A percentile compares a stretch with the other conserved stretches of the same genome.
These are phyloP conservation scores for Acropora tenuis DNA, from an alignment of 64 coral and sea anemone species.

Conservation along the genomic window DNA sequence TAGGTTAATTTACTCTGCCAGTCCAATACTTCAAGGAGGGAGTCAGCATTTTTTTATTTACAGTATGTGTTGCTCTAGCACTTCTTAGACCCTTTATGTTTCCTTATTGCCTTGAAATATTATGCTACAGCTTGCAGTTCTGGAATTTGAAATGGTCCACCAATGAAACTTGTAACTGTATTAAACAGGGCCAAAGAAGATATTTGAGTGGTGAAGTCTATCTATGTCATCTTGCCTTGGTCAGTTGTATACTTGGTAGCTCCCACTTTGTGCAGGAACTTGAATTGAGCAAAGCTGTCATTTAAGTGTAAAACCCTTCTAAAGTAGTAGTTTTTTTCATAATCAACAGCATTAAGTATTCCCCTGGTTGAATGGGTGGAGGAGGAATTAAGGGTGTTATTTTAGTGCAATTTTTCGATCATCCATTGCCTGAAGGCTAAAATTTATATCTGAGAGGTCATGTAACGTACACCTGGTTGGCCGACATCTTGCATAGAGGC, in stretches of 20 bases:
- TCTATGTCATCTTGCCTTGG: slow-evolving; percentile 16
- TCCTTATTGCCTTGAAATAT: too few species aligned
- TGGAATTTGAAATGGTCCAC: too few species aligned
- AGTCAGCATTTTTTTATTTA: too few species aligned
- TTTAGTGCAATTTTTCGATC: slow-evolving; percentile 60
- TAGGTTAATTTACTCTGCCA: too few species aligned
- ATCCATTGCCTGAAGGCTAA: slow-evolving; percentile 48
- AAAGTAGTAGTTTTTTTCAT: slow-evolving; percentile 59
- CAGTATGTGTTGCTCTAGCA: too few species aligned
- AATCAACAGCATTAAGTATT: slow-evolving; percentile 60
- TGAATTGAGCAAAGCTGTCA: slow-evolving; percentile 14
- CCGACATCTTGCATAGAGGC: too few species aligned
- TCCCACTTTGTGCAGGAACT: slow-evolving; percentile 37
- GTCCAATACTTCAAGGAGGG: too few species aligned
- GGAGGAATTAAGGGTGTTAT: slow-evolving; percentile 34
- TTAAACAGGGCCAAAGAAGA: too few species aligned
- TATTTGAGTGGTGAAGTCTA: neutral
- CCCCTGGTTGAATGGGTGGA: slow-evolving; percentile 60
- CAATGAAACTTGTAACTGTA: too few species aligned
- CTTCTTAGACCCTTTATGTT: too few species aligned
- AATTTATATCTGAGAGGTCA: neutral
- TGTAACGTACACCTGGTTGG: too few species aligned
- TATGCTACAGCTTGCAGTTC: too few species aligned
- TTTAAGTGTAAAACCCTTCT: neutral
- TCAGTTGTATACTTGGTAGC: slow-evolving; percentile 54